Evolutionary conservation across 2,888 invertebrate species (phyloP).

Genomic region (Aphrophora alni): DNA sequence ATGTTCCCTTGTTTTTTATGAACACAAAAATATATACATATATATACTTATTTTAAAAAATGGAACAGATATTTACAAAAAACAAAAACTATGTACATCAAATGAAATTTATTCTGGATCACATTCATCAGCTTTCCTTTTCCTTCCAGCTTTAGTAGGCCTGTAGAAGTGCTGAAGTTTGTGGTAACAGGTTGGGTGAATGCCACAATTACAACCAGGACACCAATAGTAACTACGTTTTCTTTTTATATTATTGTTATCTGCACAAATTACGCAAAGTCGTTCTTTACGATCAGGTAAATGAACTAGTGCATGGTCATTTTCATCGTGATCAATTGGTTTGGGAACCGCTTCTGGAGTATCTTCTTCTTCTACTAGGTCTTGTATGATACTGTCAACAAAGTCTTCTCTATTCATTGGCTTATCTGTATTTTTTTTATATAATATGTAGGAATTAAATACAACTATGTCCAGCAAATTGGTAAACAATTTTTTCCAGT

Average conservation of each 20-base stretch:
- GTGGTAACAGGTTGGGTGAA: too few relatives aligned
- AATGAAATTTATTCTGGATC: too few relatives aligned
- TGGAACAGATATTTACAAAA: too few relatives aligned
- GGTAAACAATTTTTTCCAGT: constrained; percentile 9
- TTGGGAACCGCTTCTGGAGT: not conserved
- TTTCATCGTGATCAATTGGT: not conserved
- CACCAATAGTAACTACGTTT: not conserved
- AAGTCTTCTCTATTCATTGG: not conserved
- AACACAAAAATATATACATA: too few relatives aligned
- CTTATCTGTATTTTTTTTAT: not conserved
- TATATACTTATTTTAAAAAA: too few relatives aligned
- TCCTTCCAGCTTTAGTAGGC: not conserved
- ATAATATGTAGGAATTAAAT: not conserved
- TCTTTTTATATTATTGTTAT: not conserved
- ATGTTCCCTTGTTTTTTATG: too few relatives aligned
- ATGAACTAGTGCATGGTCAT: not conserved
- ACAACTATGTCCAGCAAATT: not conserved
- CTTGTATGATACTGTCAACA: not conserved
- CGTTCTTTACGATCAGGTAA: too few relatives aligned
- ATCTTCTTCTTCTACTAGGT: not conserved
- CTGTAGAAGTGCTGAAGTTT: not conserved
- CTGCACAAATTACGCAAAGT: not conserved
- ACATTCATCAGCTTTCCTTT: not conserved
- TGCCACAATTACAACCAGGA: too few relatives aligned
- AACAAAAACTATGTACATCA: too few relatives aligned